Percentiles rank a stretch among this genome's conserved stretches.
Conservation (phyloP, 2,888 invertebrate species). For the Onthophagus sagittarius region DNA sequence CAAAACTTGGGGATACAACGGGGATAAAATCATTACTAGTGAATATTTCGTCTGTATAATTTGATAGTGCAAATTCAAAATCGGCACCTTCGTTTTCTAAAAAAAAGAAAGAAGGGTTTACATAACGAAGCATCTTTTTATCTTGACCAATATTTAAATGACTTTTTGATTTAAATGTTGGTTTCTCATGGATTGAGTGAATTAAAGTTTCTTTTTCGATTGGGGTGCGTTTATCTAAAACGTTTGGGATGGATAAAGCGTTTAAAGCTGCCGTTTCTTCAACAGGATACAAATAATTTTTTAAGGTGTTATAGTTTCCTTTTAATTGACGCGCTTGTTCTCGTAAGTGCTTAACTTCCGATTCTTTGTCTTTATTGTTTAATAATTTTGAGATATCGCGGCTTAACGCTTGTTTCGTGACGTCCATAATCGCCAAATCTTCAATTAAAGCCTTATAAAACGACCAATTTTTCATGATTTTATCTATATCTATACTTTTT, state of each 20-base stretch:
- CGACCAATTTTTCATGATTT: constrained; percentile 58
- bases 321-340: constrained; percentile 49
- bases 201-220: constrained; percentile 39
- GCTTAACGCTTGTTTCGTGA: constrained; percentile 51
- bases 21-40: constrained; percentile 56
- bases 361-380: constrained; percentile 38
- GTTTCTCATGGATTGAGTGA: constrained; percentile 38
- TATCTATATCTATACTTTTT: constrained; percentile 52
- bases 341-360: constrained; percentile 54
- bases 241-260: constrained; percentile 67
- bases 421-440: constrained; percentile 53
- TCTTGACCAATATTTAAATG: constrained; percentile 57
- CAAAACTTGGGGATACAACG: constrained; percentile 75
- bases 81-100: constrained; percentile 65
- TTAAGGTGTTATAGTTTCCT: constrained; percentile 60
- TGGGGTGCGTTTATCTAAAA: constrained; percentile 63
- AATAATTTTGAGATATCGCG: constrained; percentile 51
- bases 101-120: constrained; percentile 59
- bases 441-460: constrained; percentile 57
- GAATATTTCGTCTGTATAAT: constrained; percentile 51
- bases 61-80: constrained; percentile 63
- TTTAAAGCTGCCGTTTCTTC: constrained; percentile 66
- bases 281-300: constrained; percentile 63
- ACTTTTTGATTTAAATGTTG: constrained; percentile 42
- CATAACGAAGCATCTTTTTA: constrained; percentile 56